Conservation (phyloP, 2,113 vertebrate genomes). For the Varanus komodoensis region DNA sequence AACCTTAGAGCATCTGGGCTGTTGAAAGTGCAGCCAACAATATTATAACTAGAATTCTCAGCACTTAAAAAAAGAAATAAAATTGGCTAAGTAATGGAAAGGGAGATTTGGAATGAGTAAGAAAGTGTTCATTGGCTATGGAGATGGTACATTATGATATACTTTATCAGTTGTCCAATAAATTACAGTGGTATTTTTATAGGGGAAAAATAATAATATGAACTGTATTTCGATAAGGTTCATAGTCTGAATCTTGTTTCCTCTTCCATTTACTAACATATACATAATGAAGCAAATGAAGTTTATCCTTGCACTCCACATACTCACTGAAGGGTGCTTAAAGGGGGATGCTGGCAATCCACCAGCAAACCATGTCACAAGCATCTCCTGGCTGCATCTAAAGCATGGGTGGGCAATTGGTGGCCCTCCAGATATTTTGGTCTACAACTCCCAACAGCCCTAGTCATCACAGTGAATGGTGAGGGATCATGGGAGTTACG, state of each 20-base stretch:
- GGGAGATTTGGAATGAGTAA: not conserved
- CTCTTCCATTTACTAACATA: not conserved
- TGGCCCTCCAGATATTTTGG: no score
- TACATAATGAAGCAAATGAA: not conserved
- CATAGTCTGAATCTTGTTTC: not conserved
- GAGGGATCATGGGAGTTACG: not conserved
- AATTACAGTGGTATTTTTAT: conserved; percentile 7
- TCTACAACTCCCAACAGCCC: no score
- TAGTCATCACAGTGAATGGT: no score
- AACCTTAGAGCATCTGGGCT: not conserved
- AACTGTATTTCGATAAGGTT: not conserved
- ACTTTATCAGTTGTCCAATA: not conserved
- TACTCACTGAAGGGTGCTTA: not conserved
- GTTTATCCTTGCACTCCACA: not conserved
- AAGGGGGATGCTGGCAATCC: not conserved
- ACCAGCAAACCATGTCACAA: not conserved
- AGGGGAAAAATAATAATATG: not conserved
- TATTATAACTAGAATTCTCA: not conserved
- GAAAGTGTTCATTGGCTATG: not conserved
- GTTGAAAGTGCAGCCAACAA: not conserved
- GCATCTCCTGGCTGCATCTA: not conserved
- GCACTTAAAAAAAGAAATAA: not conserved
- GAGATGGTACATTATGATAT: not conserved
- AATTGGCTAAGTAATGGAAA: not conserved
- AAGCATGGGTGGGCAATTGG: not conserved